phyloP scores from a whole-genome alignment of 2,113 vertebrate genomes.

The Microcebus murinus region DNA sequence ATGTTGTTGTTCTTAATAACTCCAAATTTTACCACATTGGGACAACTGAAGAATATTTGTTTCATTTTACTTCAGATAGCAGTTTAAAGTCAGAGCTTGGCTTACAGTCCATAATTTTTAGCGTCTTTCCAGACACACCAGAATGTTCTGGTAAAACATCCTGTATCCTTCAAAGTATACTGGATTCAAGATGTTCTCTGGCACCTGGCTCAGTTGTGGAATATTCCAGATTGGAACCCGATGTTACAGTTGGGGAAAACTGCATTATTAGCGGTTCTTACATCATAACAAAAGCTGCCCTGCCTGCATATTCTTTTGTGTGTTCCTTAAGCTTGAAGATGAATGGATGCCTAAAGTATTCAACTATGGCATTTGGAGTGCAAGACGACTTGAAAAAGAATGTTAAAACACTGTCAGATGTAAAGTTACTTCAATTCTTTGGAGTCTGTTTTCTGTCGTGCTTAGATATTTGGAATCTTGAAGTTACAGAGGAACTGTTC shows the following conservation, averaged over 20 bases:
- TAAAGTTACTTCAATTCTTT: constrained; percentile 84
- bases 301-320: constrained; percentile 89
- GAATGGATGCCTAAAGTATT: constrained; percentile 79
- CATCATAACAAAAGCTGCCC: constrained; percentile 75
- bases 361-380: constrained; percentile 89
- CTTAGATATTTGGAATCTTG: constrained; percentile 87
- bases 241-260: constrained; percentile 85
- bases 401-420: constrained; percentile 80
- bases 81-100: constrained; percentile 88
- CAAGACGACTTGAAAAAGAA: constrained; percentile 89
- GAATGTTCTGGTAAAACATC: background rate
- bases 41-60: constrained; percentile 92
- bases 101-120: constrained; percentile 88
- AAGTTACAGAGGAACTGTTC: constrained; percentile 85
- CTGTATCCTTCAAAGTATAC: constrained; percentile 90
- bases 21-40: constrained; percentile 97
- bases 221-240: constrained; percentile 88
- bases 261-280: constrained; percentile 90
- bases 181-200: constrained; percentile 85
- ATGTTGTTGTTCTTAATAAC: constrained; percentile 93
- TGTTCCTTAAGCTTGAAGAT: constrained; percentile 89
- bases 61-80: constrained; percentile 89
- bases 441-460: constrained; percentile 86
- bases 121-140: constrained; percentile 66
- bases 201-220: constrained; percentile 90